These are phyloP conservation scores for Nephotettix cincticeps DNA, from an alignment of 1,140 invertebrate species.

Conservation along the genomic window DNA sequence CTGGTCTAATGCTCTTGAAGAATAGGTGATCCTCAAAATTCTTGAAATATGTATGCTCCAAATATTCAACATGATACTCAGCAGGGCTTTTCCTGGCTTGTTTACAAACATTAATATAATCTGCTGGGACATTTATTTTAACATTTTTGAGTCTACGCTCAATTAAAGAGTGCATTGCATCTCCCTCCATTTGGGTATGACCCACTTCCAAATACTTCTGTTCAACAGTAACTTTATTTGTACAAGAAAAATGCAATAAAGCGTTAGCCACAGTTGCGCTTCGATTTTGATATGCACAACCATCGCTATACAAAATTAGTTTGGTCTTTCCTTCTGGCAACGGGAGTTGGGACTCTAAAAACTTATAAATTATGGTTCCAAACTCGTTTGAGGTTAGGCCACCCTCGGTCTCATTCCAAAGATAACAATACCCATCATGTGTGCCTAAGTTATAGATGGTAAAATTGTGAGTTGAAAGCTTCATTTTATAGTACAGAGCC, in stretches of 20 bases:
- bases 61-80: slow-evolving; percentile 30
- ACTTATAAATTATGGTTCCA: slow-evolving; percentile 7
- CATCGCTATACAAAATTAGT: slow-evolving; percentile 44
- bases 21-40: slow-evolving; percentile 29
- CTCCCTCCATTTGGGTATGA: slow-evolving; percentile 49
- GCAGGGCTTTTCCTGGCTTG: slow-evolving; percentile 25
- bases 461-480: slow-evolving; percentile 26
- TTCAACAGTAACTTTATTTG: slow-evolving; percentile 39
- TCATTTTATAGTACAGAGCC: slow-evolving; percentile 23
- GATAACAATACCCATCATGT: slow-evolving; percentile 34
- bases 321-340: slow-evolving; percentile 10
- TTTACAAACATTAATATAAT: slow-evolving; percentile 29
- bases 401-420: slow-evolving; percentile 41
- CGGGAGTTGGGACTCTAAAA: slow-evolving; percentile 1
- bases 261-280: slow-evolving; percentile 44
- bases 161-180: slow-evolving; percentile 44
- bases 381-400: slow-evolving; percentile 37
- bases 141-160: slow-evolving; percentile 26
- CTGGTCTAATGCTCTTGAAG: slow-evolving; percentile 29
- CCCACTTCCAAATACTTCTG: slow-evolving; percentile 49
- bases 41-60: slow-evolving; percentile 29
- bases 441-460: slow-evolving; percentile 24
- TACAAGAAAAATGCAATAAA: slow-evolving; percentile 38
- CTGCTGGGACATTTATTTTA: slow-evolving; percentile 33
- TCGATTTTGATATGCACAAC: slow-evolving; percentile 44